phyloP scores from a whole-genome alignment of 2,888 invertebrate genomes.

The Notodonta ziczac region DNA sequence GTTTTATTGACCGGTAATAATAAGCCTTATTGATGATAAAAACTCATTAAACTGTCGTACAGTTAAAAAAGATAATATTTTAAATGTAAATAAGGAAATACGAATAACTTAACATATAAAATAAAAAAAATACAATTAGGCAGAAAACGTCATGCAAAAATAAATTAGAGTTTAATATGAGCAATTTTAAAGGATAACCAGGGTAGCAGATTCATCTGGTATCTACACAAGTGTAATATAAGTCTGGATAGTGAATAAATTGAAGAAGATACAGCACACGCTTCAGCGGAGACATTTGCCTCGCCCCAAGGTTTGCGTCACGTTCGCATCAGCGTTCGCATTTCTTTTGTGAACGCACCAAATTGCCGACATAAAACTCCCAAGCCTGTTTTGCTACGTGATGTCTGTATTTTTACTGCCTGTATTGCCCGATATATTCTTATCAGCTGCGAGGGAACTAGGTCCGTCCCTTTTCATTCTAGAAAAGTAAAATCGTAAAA shows the following conservation, averaged over 20 bases:
- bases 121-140: too few relatives aligned
- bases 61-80: not conserved
- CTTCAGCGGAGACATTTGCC: constrained; percentile 38
- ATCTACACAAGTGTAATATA: constrained; percentile 13
- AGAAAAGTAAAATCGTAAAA: constrained; percentile 72
- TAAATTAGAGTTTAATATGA: too few relatives aligned
- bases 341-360: constrained; percentile 82
- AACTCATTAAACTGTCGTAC: not conserved
- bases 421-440: constrained; percentile 75
- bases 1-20: constrained; percentile 35
- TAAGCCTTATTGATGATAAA: constrained; percentile 28
- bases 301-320: constrained; percentile 54
- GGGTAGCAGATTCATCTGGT: not conserved
- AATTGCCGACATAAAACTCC: constrained; percentile 81
- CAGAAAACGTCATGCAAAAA: too few relatives aligned
- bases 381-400: constrained; percentile 79
- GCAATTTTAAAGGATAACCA: too few relatives aligned
- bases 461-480: constrained; percentile 61
- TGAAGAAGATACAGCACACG: constrained; percentile 25
- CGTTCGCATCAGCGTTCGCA: constrained; percentile 72
- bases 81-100: too few relatives aligned
- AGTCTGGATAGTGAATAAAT: constrained; percentile 39
- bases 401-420: constrained; percentile 75
- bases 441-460: constrained; percentile 67
- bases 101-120: too few relatives aligned